A percentile compares a stretch with the other conserved stretches of the same genome.
Conservation (phyloP, 1,140 invertebrate genomes). For the Platorchestia sp. region DNA sequence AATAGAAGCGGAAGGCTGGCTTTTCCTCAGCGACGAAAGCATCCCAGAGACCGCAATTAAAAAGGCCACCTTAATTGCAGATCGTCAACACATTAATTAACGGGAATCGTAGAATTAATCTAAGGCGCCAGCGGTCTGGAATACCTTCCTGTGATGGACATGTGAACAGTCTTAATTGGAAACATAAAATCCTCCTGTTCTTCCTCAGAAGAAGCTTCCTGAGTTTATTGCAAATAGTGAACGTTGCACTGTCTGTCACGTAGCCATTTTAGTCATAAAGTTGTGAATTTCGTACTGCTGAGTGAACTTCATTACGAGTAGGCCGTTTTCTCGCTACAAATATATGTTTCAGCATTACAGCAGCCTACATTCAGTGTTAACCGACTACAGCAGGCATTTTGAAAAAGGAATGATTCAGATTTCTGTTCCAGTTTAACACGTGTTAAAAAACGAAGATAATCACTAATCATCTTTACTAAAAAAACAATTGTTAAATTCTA, state of each 20-base stretch:
- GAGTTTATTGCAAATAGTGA: constrained; percentile 6
- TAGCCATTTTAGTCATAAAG: not conserved
- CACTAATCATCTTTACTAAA: too few species aligned
- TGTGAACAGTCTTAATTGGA: constrained; percentile 53
- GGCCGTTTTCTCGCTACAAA: not conserved
- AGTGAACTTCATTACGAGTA: not conserved
- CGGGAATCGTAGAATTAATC: constrained; percentile 53
- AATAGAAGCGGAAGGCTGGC: constrained; percentile 49
- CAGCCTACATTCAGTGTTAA: not conserved
- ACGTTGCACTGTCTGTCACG: constrained; percentile 3
- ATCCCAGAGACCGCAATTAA: constrained; percentile 52
- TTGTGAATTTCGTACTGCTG: not conserved
- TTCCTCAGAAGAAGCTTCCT: not conserved
- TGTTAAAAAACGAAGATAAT: too few species aligned
- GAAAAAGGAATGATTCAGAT: not conserved
- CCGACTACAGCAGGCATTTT: not conserved
- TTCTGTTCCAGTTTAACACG: too few species aligned
- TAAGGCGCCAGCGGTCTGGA: constrained; percentile 52
- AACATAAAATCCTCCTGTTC: constrained; percentile 40
- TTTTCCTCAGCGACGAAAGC: constrained; percentile 53
- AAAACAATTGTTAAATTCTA: too few species aligned
- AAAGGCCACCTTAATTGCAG: constrained; percentile 54
- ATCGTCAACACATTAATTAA: constrained; percentile 56
- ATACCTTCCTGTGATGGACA: constrained; percentile 52
- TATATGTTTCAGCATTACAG: too few species aligned